Evolutionary conservation across 2,113 vertebrate genomes (phyloP).

Genomic region (Arothron firmamentum): DNA sequence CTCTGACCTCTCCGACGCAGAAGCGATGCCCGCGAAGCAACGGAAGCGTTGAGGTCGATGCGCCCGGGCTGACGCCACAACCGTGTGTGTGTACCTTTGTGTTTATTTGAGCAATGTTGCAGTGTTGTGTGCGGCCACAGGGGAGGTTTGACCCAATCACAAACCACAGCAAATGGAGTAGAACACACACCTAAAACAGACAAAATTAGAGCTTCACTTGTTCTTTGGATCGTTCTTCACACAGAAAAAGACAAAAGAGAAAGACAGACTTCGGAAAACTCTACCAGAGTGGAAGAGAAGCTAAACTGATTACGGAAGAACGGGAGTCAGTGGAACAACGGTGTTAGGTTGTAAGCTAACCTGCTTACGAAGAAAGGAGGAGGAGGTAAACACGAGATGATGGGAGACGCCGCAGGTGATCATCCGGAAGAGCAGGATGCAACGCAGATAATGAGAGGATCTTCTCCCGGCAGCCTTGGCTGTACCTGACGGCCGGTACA

Average conservation of each 20-base stretch:
- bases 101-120: conserved; percentile 36
- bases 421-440: conserved; percentile 30
- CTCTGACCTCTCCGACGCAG: conserved; percentile 27
- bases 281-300: conserved; percentile 22
- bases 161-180: background rate
- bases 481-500: conserved; percentile 85
- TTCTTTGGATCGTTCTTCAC: conserved; percentile 49
- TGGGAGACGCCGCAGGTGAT: conserved; percentile 39
- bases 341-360: conserved; percentile 29
- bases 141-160: conserved; percentile 23
- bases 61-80: conserved; percentile 16
- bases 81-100: conserved; percentile 29
- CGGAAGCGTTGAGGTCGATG: background rate
- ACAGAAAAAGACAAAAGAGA: conserved; percentile 33
- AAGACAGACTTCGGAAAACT: conserved; percentile 31
- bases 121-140: conserved; percentile 26
- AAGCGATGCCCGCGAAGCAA: conserved; percentile 10
- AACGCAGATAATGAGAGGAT: conserved; percentile 43
- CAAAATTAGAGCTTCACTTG: conserved; percentile 21
- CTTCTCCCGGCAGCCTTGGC: conserved; percentile 72
- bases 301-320: conserved; percentile 36
- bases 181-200: conserved; percentile 29
- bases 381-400: conserved; percentile 39
- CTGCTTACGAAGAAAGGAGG: conserved; percentile 38
- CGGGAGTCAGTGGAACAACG: background rate